phyloP scores from a whole-genome alignment of 2,888 invertebrate species.

The Sipunculus nudus region DNA sequence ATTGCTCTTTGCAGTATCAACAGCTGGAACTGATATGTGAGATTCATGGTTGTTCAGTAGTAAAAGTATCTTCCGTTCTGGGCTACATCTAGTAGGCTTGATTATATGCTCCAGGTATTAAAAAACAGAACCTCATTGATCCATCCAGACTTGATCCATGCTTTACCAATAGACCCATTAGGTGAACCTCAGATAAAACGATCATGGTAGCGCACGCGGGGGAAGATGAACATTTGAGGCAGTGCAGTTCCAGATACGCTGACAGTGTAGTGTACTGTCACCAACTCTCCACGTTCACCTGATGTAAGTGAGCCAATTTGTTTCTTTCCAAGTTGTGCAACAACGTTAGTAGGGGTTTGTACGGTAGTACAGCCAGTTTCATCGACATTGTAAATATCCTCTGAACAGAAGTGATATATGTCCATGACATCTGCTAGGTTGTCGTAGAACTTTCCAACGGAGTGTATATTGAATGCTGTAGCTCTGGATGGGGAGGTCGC shows the following conservation, averaged over 20 bases:
- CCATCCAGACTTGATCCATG: constrained; percentile 25
- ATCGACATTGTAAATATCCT: constrained; percentile 36
- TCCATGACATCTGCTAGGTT: constrained; percentile 26
- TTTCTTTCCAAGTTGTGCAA: constrained; percentile 31
- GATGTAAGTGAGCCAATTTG: constrained; percentile 36
- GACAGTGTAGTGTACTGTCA: constrained; percentile 19
- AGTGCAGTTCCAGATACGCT: constrained; percentile 27
- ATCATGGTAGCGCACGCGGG: constrained; percentile 22
- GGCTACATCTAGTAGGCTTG: constrained; percentile 18
- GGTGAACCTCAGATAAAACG: constrained; percentile 21
- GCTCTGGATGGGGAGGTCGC: too few relatives aligned
- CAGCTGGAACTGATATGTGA: constrained; percentile 22
- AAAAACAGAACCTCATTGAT: constrained; percentile 30
- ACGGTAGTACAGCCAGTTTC: constrained; percentile 39
- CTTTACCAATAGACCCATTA: constrained; percentile 17
- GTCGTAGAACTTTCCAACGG: constrained; percentile 31
- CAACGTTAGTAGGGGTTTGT: constrained; percentile 25
- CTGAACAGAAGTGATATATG: constrained; percentile 32
- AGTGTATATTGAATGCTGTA: constrained; percentile 33
- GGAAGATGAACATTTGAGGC: too few relatives aligned
- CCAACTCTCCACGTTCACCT: constrained; percentile 31
- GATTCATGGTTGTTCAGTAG: constrained; percentile 28
- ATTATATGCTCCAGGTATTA: constrained; percentile 28
- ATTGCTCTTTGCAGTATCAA: constrained; percentile 24
- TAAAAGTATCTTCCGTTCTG: constrained; percentile 17